phyloP scores from a whole-genome alignment of 2,888 invertebrate genomes.

The Diarsia rubi region DNA sequence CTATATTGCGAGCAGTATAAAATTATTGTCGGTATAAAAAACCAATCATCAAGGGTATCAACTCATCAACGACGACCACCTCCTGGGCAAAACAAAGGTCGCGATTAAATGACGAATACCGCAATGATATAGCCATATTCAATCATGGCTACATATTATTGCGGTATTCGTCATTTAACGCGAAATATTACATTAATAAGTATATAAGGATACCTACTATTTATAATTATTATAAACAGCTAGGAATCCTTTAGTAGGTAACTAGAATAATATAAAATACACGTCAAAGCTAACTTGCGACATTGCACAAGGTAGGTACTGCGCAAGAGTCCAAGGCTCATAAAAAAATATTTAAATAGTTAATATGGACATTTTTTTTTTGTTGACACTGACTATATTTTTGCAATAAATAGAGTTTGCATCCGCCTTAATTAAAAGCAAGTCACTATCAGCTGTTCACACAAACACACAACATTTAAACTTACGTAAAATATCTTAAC shows the following conservation, averaged over 20 bases:
- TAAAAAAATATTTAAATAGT: not conserved
- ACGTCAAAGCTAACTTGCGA: not conserved
- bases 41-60: no score
- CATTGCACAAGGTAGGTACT: no score
- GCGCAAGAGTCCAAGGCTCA: not conserved
- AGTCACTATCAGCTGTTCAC: not conserved
- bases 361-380: not conserved
- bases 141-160: not conserved
- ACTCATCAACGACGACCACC: no score
- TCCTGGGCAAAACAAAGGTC: no score
- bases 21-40: slow-evolving; percentile 21
- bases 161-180: not conserved
- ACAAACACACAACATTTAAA: not conserved
- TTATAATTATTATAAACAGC: no score
- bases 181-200: no score
- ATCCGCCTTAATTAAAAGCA: not conserved
- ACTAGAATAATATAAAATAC: not conserved
- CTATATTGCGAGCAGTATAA: slow-evolving; percentile 33
- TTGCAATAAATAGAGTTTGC: not conserved
- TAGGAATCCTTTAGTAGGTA: no score
- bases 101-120: no score
- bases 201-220: not conserved
- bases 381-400: not conserved
- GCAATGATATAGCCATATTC: no score
- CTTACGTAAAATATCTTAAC: slow-evolving; percentile 23